Evolutionary conservation across 2,113 vertebrate genomes (phyloP).

Genomic region (Baryphthengus martii): DNA sequence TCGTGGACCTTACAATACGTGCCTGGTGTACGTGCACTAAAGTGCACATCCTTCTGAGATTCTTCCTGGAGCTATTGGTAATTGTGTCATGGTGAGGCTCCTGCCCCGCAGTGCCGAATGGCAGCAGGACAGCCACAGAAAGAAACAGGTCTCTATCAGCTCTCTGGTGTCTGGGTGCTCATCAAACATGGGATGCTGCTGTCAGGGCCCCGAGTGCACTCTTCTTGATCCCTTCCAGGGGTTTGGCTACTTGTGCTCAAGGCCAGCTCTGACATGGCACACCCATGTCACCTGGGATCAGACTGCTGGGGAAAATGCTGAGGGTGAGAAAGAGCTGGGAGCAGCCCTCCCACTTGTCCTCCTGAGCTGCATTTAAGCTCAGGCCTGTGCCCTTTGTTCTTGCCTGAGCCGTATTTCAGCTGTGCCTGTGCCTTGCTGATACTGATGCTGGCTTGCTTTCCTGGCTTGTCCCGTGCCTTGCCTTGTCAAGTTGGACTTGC

Average conservation of each 20-base stretch:
- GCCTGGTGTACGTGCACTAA: no score
- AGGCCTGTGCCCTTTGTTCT: neutral
- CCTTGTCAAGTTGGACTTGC: neutral
- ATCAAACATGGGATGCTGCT: neutral
- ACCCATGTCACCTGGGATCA: neutral
- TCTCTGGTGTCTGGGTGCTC: neutral
- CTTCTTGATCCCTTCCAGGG: no score
- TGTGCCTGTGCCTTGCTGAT: neutral
- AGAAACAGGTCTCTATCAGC: neutral
- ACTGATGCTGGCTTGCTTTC: neutral
- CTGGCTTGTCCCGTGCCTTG: neutral
- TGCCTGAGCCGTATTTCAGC: neutral
- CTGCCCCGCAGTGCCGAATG: neutral
- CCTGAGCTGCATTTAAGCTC: neutral
- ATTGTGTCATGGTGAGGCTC: neutral
- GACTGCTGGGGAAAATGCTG: neutral
- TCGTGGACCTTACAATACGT: rapidly evolving
- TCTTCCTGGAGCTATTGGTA: neutral
- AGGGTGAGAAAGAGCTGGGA: neutral
- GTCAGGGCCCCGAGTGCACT: neutral
- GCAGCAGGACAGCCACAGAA: neutral
- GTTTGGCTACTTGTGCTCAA: neutral
- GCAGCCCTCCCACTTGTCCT: neutral
- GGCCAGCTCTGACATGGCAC: neutral
- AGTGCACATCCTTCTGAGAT: rapidly evolving